phyloP scores from a whole-genome alignment of 2,797 vertebrate genomes.

The Lophotriccus pileatus region DNA sequence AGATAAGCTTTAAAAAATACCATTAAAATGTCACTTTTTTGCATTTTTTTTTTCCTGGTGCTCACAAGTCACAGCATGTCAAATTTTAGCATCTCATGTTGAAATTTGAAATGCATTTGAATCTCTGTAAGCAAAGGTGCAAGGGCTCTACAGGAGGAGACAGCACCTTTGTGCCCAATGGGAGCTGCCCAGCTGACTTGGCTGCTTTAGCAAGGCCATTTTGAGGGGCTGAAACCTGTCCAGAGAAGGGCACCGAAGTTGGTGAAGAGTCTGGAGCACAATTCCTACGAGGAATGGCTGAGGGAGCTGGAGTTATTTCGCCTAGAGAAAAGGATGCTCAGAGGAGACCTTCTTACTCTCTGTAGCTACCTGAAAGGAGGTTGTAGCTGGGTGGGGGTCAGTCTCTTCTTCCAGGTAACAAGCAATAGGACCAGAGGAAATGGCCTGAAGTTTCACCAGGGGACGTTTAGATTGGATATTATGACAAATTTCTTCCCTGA shows the following conservation, averaged over 20 bases:
- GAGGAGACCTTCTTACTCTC: not conserved
- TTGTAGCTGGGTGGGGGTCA: rapidly evolving
- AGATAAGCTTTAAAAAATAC: not conserved
- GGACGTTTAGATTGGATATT: not conserved
- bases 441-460: not conserved
- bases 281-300: rapidly evolving
- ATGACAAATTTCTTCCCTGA: not conserved
- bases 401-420: not conserved
- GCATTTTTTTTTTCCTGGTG: not conserved
- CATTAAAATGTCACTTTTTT: not conserved
- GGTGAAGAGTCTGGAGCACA: not conserved
- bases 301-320: rapidly evolving
- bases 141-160: not conserved
- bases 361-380: not conserved
- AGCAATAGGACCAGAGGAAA: not conserved
- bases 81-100: not conserved
- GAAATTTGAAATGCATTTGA: not conserved
- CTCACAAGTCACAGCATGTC: not conserved
- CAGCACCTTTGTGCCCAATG: not conserved
- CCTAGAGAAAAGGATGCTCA: not conserved
- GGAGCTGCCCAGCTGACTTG: not conserved
- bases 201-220: not conserved
- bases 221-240: not conserved
- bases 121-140: not conserved
- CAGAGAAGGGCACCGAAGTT: not conserved